Base-by-base conservation (phyloP, 2,888 invertebrate species). In the Eupsilia transversa region DNA sequence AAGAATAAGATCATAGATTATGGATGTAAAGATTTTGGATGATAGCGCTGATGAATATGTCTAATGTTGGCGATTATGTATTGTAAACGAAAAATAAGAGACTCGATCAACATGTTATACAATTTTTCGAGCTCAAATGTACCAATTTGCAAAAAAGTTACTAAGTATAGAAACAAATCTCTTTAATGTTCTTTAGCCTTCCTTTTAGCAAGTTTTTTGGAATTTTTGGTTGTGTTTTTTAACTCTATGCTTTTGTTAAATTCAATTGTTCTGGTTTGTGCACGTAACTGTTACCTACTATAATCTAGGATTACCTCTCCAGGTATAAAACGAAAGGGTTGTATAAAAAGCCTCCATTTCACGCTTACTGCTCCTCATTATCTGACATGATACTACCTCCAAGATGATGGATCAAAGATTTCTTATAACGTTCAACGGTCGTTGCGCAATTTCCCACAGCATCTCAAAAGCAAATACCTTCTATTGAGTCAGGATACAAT, bases 381-480 rank as follows among this genome's bases (percentile, higher is more conserved):
- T 83, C 79, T 80, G 89, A 83, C 88, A 92, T 91, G 92, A 93
- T 93, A 92, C 87, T 88, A 89, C 91, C 88, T 92, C 88, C 86
- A 86, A 91, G 89, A 89, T 88, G 84, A 87, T 88, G 90, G 92
- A 93, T 94, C 92, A 93, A 89, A 88, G 87, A 87, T 88, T 91
- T 90, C 87, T 89, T 89, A 90, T 84, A 91, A 90, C 86, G 88
- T 88, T 86, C 91, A 93, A 92, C 92, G 92, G 91, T 91, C 89
- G 91, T 96, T 96, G 95, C 92, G 93, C 96, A 96, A 96, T 95
- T 96, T 96, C 96, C 95, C 96, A 96, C 94, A 94, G 94, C 92
- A 90, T 92, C 91, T 93, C 92, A 93, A 94, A 94, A 94, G 94
- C 92, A 92, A 94, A 95, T 95, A 95, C 91, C 93, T 92, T 94